Percentiles rank a stretch among this genome's conserved stretches.
Conservation (phyloP, 2,113 vertebrate species). For the Ciconia boyciana region DNA sequence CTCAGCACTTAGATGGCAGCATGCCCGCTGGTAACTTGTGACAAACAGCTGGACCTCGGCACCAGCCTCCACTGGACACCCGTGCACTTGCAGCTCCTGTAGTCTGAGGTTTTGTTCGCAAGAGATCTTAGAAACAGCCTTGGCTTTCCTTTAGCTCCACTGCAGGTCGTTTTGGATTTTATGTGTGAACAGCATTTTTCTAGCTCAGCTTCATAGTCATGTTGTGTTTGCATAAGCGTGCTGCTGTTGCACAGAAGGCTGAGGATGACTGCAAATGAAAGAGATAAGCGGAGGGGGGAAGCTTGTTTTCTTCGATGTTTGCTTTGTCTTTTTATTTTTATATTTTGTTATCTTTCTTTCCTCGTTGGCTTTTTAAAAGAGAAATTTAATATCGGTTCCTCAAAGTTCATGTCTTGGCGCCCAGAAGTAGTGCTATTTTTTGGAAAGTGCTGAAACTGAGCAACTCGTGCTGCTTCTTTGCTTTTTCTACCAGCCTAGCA, state of each 20-base stretch:
- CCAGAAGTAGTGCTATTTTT: neutral
- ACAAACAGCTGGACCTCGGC: neutral
- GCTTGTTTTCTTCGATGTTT: neutral
- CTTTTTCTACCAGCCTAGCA: neutral
- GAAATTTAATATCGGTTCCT: neutral
- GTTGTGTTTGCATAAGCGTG: neutral
- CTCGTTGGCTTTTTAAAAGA: neutral
- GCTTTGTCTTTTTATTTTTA: neutral
- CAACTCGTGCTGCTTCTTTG: neutral
- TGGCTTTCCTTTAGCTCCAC: neutral
- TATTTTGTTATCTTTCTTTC: neutral
- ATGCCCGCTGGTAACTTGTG: neutral
- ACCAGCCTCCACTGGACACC: neutral
- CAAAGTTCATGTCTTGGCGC: neutral
- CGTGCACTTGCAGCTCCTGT: neutral
- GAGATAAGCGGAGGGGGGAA: accelerated
- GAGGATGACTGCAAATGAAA: neutral
- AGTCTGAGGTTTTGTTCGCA: neutral
- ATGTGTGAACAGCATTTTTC: neutral
- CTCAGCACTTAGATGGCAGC: neutral
- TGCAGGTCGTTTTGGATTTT: neutral
- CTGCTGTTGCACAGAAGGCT: neutral
- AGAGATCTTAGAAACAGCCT: neutral
- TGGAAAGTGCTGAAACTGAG: neutral
- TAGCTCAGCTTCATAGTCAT: neutral